Conservation (phyloP, 2,888 invertebrate species). For the Caradrina kadenii region DNA sequence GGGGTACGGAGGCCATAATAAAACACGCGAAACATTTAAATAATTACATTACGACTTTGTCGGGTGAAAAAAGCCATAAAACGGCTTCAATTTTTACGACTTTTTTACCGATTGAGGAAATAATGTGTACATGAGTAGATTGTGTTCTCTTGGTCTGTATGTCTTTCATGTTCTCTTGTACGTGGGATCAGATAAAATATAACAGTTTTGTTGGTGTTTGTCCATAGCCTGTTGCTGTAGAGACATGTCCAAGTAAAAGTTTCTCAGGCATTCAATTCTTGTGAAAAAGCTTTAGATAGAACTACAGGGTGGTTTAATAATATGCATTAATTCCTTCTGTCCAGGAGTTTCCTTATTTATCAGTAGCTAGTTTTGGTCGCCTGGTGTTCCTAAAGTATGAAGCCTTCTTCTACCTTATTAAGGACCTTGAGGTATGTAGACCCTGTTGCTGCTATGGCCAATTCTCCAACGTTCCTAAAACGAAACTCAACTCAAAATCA, state of each 20-base stretch:
- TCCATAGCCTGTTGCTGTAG: neutral
- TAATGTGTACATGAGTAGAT: constrained; percentile 48
- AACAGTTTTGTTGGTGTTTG: neutral
- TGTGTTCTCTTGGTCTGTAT: constrained; percentile 26
- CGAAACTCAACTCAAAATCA: too few species aligned
- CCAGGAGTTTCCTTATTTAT: too few species aligned
- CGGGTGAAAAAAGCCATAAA: constrained; percentile 55
- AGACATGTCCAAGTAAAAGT: neutral
- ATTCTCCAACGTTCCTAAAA: too few species aligned
- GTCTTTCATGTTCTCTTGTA: constrained; percentile 25
- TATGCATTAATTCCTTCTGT: too few species aligned
- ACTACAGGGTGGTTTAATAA: too few species aligned
- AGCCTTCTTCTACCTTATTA: too few species aligned
- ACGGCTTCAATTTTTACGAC: constrained; percentile 59
- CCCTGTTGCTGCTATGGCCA: too few species aligned
- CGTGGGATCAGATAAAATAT: constrained; percentile 35
- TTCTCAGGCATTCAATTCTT: neutral
- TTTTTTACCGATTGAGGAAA: constrained; percentile 52
- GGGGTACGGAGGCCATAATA: constrained; percentile 57
- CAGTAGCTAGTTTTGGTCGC: too few species aligned
- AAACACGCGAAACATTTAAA: constrained; percentile 68
- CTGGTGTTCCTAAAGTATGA: too few species aligned
- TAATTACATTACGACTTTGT: constrained; percentile 66
- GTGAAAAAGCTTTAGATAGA: neutral
- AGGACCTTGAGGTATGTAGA: too few species aligned